Evolutionary conservation across 2,888 invertebrate genomes (phyloP), one percentile per base, ranked within the genome.

Genomic region (Harpalus rubripes): DNA sequence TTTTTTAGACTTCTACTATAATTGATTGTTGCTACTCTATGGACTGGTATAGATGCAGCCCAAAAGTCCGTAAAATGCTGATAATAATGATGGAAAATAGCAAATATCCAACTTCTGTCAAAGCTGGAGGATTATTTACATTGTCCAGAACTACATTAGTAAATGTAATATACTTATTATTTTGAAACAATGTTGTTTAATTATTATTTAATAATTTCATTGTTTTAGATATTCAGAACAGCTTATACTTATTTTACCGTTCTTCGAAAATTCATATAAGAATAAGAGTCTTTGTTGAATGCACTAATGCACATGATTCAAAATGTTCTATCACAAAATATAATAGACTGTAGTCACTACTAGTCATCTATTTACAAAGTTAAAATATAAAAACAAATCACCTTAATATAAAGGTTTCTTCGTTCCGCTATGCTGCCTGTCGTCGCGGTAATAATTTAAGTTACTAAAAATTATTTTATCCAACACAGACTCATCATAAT

Each of bases 81-180:
- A n/a, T 63, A 8, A 63, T 63, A 10, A 63, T 63, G 26, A 63
- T 63, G 63, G 63, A 63, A 63, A 15, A 63, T 22, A 18, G 22
- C 10, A 63, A 63, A 26, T 18, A 63, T 1, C 63, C 63, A 18
- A 63, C 5, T 63, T 18, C 63, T 63, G 63, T 63, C 7, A 63
- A 22, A 26, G 26, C 63, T 63, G 63, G 63, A 22, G 63, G 26
- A 10, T 18, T 63, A 12, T 63, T 63, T 63, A 22, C 63, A 22
- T 63, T 63, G 6, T 63, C 63, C 7, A 22, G 16, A 10, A 8
- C 63, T 10, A 63, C 63, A 12, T 22, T 63, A 18, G n/a, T 63
- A 22, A 26, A 6, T 10, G 63, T 63, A 22, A 63, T 5, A 8
- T 52, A 52, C 12, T 52, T 22, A 22, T 22, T 3, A 52, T 10